Percentiles rank a stretch among this genome's conserved stretches.
These are phyloP conservation scores for Plagodis dolabraria DNA, from an alignment of 2,888 invertebrate species.

Conservation along the genomic window DNA sequence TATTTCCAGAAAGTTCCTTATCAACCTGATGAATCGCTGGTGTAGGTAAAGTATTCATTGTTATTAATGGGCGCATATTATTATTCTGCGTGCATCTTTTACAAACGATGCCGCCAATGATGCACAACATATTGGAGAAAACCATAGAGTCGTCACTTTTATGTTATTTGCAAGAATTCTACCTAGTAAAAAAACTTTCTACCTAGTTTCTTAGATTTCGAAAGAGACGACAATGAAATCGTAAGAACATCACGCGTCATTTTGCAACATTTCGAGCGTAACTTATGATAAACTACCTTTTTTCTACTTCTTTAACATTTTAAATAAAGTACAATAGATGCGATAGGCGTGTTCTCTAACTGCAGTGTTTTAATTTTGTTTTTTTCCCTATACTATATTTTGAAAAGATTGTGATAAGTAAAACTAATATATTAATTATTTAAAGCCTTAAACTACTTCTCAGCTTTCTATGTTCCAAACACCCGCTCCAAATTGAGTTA, in stretches of 20 bases:
- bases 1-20: conserved; percentile 28
- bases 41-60: conserved; percentile 55
- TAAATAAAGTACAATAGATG: too few relatives aligned
- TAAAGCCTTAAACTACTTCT: conserved; percentile 42
- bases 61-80: conserved; percentile 61
- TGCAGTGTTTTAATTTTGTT: too few relatives aligned
- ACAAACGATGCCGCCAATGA: conserved; percentile 74
- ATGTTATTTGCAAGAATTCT: background rate
- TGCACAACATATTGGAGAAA: conserved; percentile 47
- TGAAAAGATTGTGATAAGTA: too few relatives aligned
- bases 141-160: conserved; percentile 38
- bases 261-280: too few relatives aligned
- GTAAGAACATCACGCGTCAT: too few relatives aligned
- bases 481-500: conserved; percentile 78
- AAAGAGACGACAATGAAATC: too few relatives aligned
- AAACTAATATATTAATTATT: background rate
- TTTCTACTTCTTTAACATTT: too few relatives aligned
- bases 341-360: too few relatives aligned
- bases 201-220: background rate
- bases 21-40: conserved; percentile 47
- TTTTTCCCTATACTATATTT: too few relatives aligned
- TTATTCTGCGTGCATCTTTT: conserved; percentile 70
- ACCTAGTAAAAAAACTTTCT: background rate
- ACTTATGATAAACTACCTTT: too few relatives aligned
- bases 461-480: conserved; percentile 40